These are phyloP conservation scores for Lucinisca nassula DNA, from an alignment of 2,888 invertebrate genomes.

Conservation along the genomic window DNA sequence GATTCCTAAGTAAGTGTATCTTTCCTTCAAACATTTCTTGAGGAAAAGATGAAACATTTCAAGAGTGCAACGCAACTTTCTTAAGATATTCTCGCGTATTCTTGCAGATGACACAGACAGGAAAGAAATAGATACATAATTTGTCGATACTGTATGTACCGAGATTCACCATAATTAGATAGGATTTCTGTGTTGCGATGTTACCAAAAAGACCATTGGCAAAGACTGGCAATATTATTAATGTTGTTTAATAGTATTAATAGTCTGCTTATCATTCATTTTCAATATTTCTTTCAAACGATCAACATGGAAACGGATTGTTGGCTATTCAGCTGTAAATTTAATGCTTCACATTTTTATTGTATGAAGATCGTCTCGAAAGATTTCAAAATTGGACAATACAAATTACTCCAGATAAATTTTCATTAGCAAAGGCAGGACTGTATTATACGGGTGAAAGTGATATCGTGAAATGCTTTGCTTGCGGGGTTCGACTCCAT, in stretches of 20 bases:
- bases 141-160: neutral
- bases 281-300: neutral
- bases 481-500: neutral
- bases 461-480: neutral
- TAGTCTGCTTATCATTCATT: no score
- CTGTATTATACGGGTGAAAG: neutral
- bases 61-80: no score
- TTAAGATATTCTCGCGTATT: no score
- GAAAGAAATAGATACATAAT: neutral
- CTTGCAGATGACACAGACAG: no score
- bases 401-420: neutral
- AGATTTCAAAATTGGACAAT: neutral
- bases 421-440: neutral
- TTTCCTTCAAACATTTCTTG: no score
- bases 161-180: constrained; percentile 23
- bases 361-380: neutral
- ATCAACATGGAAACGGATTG: neutral
- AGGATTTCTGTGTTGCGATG: neutral
- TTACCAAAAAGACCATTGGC: neutral
- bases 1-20: no score
- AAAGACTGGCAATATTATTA: neutral
- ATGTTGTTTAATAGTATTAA: no score
- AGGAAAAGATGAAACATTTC: no score
- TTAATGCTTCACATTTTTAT: neutral
- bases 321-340: neutral